Base-by-base conservation (phyloP, 2,888 invertebrate genomes). In the Buathra laborator region DNA sequence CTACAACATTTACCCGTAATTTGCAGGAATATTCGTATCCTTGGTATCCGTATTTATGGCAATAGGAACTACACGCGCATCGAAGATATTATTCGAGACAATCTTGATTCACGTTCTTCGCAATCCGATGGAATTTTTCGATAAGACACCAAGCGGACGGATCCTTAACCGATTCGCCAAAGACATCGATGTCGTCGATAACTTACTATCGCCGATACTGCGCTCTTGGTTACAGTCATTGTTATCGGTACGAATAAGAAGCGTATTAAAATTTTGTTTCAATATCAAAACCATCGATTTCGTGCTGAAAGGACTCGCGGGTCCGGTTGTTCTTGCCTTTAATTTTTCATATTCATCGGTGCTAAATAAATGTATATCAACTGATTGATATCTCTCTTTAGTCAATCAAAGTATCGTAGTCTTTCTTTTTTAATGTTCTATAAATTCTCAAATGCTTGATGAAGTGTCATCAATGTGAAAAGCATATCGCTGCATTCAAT, bases 71-170 rank as follows among this genome's bases (percentile, higher is more conserved):
- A 93, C 96, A 89, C 94, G 94, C 87, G 96, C 96, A 80, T 95
- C 96, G 83, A 94, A 93, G 89, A 93, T 92, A 88, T 94, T 97
- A 88, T 97, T 97, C 93, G 94, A 94, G 89, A 90, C 91, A 86
- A 94, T 96, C 89, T 93, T 97, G 87, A 88, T 92, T 74, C 94
- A 94, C 89, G 94, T 96, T 87, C 94, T 97, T 76, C 95, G 95
- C 89, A 95, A 95, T 89, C 96, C 96, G 84, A 95, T 96, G 94
- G 95, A 95, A 87, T 97, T 97, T 94, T 97, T 97, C 94, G 96
- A 97, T 93, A 94, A 95, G 87, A 96, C 96, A 88, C 97, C 97
- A 7, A 90, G 95, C 86, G 97, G 97, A 91, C 95, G 97, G 91
- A 95, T 97, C 88, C 94, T 97, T 75, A 96, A 96, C 94, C 95